Evolutionary conservation across 2,888 invertebrate species (phyloP), one percentile per base, ranked within the genome.

Genomic region (Dicranocentrus wangi): DNA sequence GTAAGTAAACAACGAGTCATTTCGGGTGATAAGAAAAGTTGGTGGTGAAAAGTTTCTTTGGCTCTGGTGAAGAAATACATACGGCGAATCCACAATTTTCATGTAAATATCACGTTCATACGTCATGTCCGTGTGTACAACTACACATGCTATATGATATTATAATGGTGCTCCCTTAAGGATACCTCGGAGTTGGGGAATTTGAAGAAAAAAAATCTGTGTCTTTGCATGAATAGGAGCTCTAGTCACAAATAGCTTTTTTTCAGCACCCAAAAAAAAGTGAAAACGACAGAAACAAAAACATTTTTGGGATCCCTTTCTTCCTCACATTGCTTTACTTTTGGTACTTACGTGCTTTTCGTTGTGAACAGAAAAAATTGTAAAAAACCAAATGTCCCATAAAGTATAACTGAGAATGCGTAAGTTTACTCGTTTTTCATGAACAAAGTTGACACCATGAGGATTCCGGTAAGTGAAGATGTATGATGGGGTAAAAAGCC

Each of bases 101-200:
- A 66, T 65, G 73, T 66, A 75, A 75, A 75, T 75, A 75, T 65
- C 73, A 75, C 73, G 73, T 75, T 75, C 73, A 75, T 75, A 65
- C 55, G 65, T 75, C 72, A 72, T 72, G 72, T 72, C 72, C 51
- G 47, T 72, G 60, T 32, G 17, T 19, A 23, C 28, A 17, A 25
- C 17, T 51, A 5, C 8, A 17, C 23, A 75, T 75, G 73, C n/a
- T 39, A 55, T 75, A 43, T 55, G 39, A 23, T 42, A 73, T 53
- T 39, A 61, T 51, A 25, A 27, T 42, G 61, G 17, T 42, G 47
- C 61, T 71, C 71, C 72, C 63, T 72, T 72, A 61, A 61, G 63
- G 72, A 47, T 25, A 39, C 21, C 55, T 39, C 32, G 27, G 68
- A 47, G 27, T 23, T 27, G n/a, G n/a, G 1, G 25, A 1, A 51